Evolutionary conservation across 2,888 invertebrate genomes (phyloP).

Genomic region (Vandiemenella viatica): DNA sequence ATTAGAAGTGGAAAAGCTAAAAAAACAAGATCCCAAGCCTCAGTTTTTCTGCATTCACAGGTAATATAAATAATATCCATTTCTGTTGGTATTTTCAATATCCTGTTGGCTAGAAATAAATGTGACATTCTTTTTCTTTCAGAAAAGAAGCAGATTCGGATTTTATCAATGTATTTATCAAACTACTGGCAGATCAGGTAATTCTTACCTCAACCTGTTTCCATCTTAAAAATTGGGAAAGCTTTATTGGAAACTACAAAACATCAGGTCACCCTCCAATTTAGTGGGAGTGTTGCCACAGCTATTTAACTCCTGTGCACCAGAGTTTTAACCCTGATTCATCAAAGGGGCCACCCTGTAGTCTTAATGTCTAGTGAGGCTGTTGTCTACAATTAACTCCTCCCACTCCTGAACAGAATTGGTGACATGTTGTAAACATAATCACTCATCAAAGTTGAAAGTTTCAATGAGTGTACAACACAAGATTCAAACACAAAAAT

Average conservation of each 20-base stretch:
- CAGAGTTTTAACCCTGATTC: too few relatives aligned
- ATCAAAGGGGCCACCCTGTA: too few relatives aligned
- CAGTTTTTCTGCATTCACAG: slow-evolving; percentile 41
- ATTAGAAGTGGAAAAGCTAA: slow-evolving; percentile 48
- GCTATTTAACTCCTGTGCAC: too few relatives aligned
- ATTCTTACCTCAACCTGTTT: background rate
- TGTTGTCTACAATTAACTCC: too few relatives aligned
- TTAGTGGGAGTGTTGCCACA: too few relatives aligned
- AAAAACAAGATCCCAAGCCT: slow-evolving; percentile 31
- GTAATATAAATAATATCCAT: slow-evolving; percentile 8
- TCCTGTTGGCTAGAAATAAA: background rate
- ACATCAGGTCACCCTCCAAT: too few relatives aligned
- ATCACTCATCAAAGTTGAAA: too few relatives aligned
- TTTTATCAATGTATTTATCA: slow-evolving; percentile 53
- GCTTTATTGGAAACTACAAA: background rate
- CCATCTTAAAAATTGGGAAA: background rate
- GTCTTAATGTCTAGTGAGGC: too few relatives aligned
- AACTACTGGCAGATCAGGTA: slow-evolving; percentile 40
- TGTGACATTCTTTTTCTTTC: slow-evolving; percentile 11
- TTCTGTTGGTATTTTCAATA: background rate
- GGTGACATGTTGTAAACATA: too few relatives aligned
- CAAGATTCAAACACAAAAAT: too few relatives aligned
- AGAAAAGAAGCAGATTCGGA: slow-evolving; percentile 64
- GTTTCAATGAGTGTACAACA: too few relatives aligned
- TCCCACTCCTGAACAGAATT: too few relatives aligned